Conservation (phyloP, 2,888 invertebrate genomes). For the Gibbula magus region DNA sequence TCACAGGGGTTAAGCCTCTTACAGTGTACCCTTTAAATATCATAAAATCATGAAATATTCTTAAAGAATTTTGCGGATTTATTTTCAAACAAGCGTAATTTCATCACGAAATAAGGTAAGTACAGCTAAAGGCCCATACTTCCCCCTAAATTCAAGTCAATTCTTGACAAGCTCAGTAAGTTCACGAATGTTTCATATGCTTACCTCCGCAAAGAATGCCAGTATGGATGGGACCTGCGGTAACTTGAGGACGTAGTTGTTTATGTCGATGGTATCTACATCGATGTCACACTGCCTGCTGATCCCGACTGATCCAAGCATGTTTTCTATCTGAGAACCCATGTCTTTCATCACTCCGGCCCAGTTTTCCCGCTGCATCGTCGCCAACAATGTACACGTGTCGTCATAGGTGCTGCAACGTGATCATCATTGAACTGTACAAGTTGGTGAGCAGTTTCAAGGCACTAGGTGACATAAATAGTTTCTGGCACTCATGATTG, state of each 20-base stretch:
- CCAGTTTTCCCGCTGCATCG: constrained; percentile 54
- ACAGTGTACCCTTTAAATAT: too few relatives aligned
- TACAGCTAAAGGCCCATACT: too few relatives aligned
- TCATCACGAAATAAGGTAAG: too few relatives aligned
- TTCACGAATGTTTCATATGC: too few relatives aligned
- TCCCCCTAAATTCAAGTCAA: too few relatives aligned
- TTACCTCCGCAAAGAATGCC: constrained; percentile 52
- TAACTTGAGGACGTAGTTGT: constrained; percentile 32
- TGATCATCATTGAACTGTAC: not conserved
- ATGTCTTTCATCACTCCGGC: constrained; percentile 43
- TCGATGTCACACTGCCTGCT: constrained; percentile 45
- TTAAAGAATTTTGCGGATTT: too few relatives aligned
- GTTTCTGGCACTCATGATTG: too few relatives aligned
- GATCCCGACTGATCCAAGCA: constrained; percentile 37
- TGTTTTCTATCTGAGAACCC: constrained; percentile 38
- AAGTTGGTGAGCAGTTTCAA: not conserved
- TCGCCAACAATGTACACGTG: constrained; percentile 46
- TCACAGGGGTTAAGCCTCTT: too few relatives aligned
- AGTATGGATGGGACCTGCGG: constrained; percentile 46
- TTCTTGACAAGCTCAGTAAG: too few relatives aligned
- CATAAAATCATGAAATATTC: too few relatives aligned
- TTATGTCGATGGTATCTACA: constrained; percentile 37
- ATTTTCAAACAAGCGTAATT: too few relatives aligned
- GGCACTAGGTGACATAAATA: too few relatives aligned
- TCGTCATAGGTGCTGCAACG: constrained; percentile 49